Base-by-base conservation (phyloP, 2,113 vertebrate genomes). In the Etheostoma spectabile region DNA sequence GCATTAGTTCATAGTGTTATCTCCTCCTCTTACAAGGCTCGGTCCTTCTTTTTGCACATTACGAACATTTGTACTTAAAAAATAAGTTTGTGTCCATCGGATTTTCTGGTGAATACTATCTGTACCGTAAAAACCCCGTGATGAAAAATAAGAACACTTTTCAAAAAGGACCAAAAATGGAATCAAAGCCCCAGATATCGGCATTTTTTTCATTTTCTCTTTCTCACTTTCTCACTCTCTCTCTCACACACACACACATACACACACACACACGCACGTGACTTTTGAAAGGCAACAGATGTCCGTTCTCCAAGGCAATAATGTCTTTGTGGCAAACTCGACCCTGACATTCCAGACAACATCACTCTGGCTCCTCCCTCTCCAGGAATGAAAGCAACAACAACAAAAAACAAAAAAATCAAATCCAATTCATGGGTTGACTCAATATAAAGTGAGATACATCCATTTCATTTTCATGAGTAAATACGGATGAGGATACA, bases 81-180 rank as follows among this genome's bases (percentile, higher is more conserved):
- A 95, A 94, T 94, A 94, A 90, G 85, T 79, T 64, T 45, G 82
- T 45, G 86, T 94, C 92, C 90, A 84, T 93, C 86, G 85, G 78
- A 68, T 91, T 90, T 90, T 88, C 86, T 91, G 86, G 61, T 89
- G 91, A 90, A 89, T 88, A 94, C 90, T 93, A 89, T 92, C 89
- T 93, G 92, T 90, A 93, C 91, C 93, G 84, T 94, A 93, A 93
- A 95, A 94, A 93, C 87, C 90, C 89, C 88, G 87, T 82, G 92
- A 94, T 94, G 93, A 94, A 95, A 94, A 93, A 93, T 93, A 95
- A 94, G 93, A 95, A 94, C 94, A 95, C 94, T 95, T 94, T 90
- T 93, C 86, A 92, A 90, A 61, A 94, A 89, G 89, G 92, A 91
- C 89, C 88, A 88, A 93, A 84, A 91, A 93, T 90, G 87, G 90